These are phyloP conservation scores for Semotilus atromaculatus DNA, from an alignment of 2,797 vertebrate genomes.

Conservation along the genomic window DNA sequence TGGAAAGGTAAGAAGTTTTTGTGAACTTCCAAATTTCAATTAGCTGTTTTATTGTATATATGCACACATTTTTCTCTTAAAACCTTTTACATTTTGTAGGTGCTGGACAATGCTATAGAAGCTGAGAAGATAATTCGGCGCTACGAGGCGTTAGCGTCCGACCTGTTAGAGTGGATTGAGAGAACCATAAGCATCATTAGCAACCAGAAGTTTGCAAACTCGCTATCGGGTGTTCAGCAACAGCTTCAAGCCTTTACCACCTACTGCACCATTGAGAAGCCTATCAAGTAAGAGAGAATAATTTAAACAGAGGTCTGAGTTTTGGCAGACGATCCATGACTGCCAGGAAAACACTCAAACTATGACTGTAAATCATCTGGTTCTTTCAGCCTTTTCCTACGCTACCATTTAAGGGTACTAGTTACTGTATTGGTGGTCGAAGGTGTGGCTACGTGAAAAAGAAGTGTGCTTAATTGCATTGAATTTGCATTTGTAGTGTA, in stretches of 20 bases:
- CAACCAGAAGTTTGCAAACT: conserved; percentile 98
- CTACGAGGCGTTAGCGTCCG: conserved; percentile 87
- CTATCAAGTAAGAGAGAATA: conserved; percentile 83
- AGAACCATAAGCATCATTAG: conserved; percentile 88
- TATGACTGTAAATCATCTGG: neutral
- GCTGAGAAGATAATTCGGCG: conserved; percentile 84
- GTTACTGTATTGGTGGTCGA: neutral
- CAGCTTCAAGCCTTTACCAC: conserved; percentile 95
- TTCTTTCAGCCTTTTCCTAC: neutral
- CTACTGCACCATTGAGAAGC: conserved; percentile 96
- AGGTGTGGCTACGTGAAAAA: neutral
- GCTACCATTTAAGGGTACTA: neutral
- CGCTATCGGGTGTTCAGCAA: conserved; percentile 90
- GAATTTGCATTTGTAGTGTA: neutral
- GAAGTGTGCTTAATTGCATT: neutral
- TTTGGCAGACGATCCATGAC: neutral
- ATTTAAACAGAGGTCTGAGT: neutral
- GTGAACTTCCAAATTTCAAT: neutral
- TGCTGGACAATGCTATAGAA: conserved; percentile 90
- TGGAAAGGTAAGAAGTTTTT: conserved; percentile 84
- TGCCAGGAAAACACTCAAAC: neutral
- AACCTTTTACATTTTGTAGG: conserved; percentile 70
- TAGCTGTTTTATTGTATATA: neutral
- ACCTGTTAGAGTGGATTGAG: conserved; percentile 92
- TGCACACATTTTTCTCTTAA: neutral